phyloP scores from a whole-genome alignment of 2,113 vertebrate species.

The Heterotis niloticus region DNA sequence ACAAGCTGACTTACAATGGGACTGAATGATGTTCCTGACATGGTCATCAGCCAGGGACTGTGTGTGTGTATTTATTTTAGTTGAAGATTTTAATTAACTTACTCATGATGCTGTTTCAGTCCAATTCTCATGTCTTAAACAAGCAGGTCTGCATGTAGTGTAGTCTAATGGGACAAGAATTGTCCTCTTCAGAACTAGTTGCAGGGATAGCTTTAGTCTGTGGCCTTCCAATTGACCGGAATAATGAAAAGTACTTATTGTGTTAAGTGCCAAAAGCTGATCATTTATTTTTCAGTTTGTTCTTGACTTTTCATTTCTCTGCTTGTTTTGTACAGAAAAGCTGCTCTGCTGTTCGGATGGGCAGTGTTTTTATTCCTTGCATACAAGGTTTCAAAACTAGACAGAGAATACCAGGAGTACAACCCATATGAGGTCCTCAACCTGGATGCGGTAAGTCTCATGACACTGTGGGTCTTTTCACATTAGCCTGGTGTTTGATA shows the following conservation, averaged over 20 bases:
- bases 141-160: too few species aligned
- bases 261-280: neutral
- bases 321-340: constrained; percentile 72
- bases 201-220: too few species aligned
- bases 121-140: too few species aligned
- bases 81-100: too few species aligned
- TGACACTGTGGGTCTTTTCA: neutral
- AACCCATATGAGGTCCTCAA: constrained; percentile 94
- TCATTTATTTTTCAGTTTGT: neutral
- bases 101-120: too few species aligned
- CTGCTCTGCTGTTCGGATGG: constrained; percentile 90
- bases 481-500: neutral
- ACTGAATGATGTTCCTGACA: too few species aligned
- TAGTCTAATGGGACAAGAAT: neutral
- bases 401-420: constrained; percentile 96
- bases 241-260: too few species aligned
- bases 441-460: constrained; percentile 86
- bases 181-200: neutral
- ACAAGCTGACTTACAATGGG: too few species aligned
- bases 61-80: too few species aligned
- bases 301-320: neutral
- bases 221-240: too few species aligned
- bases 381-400: constrained; percentile 97
- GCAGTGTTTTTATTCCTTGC: constrained; percentile 90
- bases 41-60: too few species aligned